Evolutionary conservation across 2,797 vertebrate species (phyloP), one percentile per base, ranked within the genome.

Genomic region (Perodicticus potto): DNA sequence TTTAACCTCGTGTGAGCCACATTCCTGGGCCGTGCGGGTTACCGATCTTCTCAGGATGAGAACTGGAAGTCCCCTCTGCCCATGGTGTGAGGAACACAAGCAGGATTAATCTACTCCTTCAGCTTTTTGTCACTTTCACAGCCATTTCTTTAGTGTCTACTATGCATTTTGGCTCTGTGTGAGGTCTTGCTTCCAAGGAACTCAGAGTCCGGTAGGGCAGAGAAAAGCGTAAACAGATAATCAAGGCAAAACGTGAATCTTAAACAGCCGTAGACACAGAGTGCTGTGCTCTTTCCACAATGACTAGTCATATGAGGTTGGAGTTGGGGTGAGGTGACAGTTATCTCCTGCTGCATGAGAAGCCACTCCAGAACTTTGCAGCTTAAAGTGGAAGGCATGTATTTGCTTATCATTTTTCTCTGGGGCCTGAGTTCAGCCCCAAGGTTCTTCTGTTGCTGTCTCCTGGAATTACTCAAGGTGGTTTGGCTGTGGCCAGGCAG

Each of bases 1-100:
- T 97, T 94, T 97, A 97, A 92, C 78, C 73, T 97, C 45, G 9
- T 94, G 86, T 81, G 87, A 96, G 85, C 85, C 76, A 76, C 29
- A 27, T 69, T 23, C 55, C 0, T 32, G 59, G 86, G 85, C 34
- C 84, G 37, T 6, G 70, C 65, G 85, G 25, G 72, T 82, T n/a
- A n/a, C 53, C 9, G 0, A 61, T 86, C 40, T 91, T 74, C 40
- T n/a, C 67, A 59, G 63, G 32, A 19, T 22, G 49, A 17, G 40
- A 95, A 78, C 85, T 40, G 27, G 57, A 94, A 86, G 25, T 61
- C 34, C 69, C 32, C 13, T 92, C 70, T 94, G 73, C 4, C 34
- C 25, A 12, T 22, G 20, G 4, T 84, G 65, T 87, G 63, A 74
- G 20, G 72, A 40, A 69, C 16, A 76, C 17, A 49, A 43, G 55